Evolutionary conservation across 2,797 vertebrate species (phyloP), one percentile per base, ranked within the genome.

Genomic region (Graptemys geographica): DNA sequence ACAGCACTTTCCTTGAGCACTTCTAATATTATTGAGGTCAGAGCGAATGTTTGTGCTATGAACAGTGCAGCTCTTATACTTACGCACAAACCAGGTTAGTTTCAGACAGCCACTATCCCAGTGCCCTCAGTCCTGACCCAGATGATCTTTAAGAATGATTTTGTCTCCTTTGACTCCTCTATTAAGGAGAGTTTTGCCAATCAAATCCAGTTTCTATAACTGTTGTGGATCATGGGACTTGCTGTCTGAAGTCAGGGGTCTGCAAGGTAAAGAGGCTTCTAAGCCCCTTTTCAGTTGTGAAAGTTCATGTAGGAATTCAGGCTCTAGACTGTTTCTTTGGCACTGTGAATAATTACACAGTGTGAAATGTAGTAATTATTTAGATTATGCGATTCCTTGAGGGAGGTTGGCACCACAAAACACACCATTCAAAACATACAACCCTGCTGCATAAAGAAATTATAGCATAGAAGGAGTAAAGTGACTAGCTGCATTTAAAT

Each of bases 361-460:
- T 49, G 87, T 92, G 95, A 97, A 96, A 95, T n/a, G 57, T 78
- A 89, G 78, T 57, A 90, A 96, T 96, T 95, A 94, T 89, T 91
- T 27, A 80, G 87, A 88, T 94, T 65, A 49, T 1, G 62, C 1
- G 85, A 88, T 92, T 95, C 91, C 97, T 91, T 87, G 88, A 83
- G 95, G 89, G 96, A 83, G 88, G 53, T 86, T 53, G 5, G 87
- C 72, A 51, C 16, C 72, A 95, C 87, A 93, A 91, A 96, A 94
- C 2, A 2, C 4, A 31, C 89, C 79, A 28, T 52, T 87, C 76
- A 80, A 79, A 90, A 74, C 89, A 78, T 7, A 15, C 3, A 12
- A 31, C 84, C 5, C 1, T 3, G 59, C 5, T 37, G 86, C 93
- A 76, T 1, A 33, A 57, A 92, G 78, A 84, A 95, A 84, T 59